These are phyloP conservation scores for Ginglymostoma cirratum DNA, from an alignment of 2,113 vertebrate species.

Conservation along the genomic window DNA sequence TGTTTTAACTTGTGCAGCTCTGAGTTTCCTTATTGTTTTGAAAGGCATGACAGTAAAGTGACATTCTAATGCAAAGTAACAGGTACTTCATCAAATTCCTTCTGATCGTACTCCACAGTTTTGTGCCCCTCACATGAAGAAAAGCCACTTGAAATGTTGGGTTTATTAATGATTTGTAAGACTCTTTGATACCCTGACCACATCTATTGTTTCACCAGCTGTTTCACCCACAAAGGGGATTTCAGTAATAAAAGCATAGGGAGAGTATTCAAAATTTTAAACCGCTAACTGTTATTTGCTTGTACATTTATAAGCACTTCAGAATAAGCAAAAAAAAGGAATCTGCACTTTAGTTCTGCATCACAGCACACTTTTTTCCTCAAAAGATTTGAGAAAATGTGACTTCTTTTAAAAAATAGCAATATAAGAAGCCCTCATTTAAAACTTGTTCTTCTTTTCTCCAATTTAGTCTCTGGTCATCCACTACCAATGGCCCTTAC, in stretches of 20 bases:
- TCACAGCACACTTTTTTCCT: not conserved
- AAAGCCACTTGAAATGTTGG: slow-evolving; percentile 17
- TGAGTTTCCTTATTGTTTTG: not conserved
- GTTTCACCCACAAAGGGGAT: not conserved
- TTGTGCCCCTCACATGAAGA: not conserved
- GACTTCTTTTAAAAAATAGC: not conserved
- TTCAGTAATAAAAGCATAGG: slow-evolving; percentile 8
- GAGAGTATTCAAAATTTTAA: not conserved
- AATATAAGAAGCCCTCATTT: not conserved
- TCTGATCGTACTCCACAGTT: not conserved
- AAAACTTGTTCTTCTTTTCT: not conserved
- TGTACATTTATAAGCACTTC: not conserved
- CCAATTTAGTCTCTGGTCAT: too few relatives aligned
- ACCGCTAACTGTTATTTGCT: not conserved
- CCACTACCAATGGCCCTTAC: not conserved
- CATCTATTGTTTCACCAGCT: slow-evolving; percentile 35
- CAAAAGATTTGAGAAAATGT: not conserved
- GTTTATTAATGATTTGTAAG: slow-evolving; percentile 21
- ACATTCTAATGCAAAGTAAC: slow-evolving; percentile 4
- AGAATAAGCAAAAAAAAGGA: not conserved
- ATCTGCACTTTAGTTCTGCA: not conserved
- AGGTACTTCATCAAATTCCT: slow-evolving; percentile 16
- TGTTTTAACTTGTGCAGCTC: not conserved
- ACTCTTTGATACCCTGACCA: not conserved
- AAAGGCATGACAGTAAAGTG: not conserved